phyloP scores from a whole-genome alignment of 2,888 invertebrate species.

The Phlogophora meticulosa region DNA sequence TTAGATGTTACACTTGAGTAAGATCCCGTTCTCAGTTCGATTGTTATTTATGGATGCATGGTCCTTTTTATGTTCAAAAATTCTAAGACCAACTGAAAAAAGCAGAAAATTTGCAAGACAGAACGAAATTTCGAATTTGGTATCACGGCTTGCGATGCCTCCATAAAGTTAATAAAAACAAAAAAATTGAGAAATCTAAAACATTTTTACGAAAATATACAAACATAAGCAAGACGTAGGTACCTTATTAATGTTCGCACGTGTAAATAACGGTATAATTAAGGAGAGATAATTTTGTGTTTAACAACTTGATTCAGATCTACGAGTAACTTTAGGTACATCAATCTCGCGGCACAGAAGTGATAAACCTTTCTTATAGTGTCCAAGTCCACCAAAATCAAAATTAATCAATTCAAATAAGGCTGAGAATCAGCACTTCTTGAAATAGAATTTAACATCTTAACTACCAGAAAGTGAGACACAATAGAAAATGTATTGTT shows the following conservation, averaged over 20 bases:
- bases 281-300: background rate
- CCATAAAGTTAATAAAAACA: background rate
- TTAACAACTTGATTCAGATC: slow-evolving; percentile 2
- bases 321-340: too few species aligned
- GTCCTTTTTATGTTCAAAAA: background rate
- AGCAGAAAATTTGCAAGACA: too few species aligned
- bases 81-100: background rate
- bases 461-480: too few species aligned
- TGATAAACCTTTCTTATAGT: slow-evolving; percentile 38
- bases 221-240: background rate
- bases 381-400: background rate
- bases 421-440: too few species aligned
- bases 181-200: background rate
- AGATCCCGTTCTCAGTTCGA: background rate
- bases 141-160: background rate
- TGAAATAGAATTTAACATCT: too few species aligned
- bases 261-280: slow-evolving; percentile 29
- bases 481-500: too few species aligned
- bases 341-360: slow-evolving; percentile 21
- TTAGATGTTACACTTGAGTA: slow-evolving; percentile 9
- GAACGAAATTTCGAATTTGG: background rate
- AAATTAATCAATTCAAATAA: too few species aligned
- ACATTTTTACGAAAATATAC: background rate
- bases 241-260: slow-evolving; percentile 8
- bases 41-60: background rate